Conservation (phyloP, 2,113 vertebrate genomes). For the Paedocypris sp. region DNA sequence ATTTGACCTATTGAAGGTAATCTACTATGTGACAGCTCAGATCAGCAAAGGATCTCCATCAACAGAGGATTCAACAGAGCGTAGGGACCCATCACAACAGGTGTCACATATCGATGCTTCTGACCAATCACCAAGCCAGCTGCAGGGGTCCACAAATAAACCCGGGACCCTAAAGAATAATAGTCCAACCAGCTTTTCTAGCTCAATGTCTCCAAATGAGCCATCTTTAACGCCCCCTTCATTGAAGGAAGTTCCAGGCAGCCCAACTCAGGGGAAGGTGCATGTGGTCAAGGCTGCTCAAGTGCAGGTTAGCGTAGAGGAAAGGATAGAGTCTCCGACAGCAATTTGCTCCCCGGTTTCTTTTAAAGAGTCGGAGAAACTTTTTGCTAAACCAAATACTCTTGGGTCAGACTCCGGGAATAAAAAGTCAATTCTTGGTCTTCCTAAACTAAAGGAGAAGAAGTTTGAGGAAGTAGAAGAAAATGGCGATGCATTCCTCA, state of each 20-base stretch:
- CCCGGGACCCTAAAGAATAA: conserved; percentile 29
- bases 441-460: conserved; percentile 6
- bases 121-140: conserved; percentile 62
- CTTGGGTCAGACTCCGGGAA: neutral
- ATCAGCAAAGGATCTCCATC: conserved; percentile 56
- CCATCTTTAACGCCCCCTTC: conserved; percentile 40
- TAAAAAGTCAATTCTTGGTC: conserved; percentile 51
- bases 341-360: conserved; percentile 21
- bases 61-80: conserved; percentile 51
- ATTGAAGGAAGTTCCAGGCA: conserved; percentile 39
- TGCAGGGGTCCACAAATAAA: conserved; percentile 40
- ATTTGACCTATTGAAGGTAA: conserved; percentile 51
- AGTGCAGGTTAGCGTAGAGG: conserved; percentile 49
- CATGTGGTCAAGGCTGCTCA: conserved; percentile 37
- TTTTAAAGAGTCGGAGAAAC: neutral
- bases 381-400: neutral
- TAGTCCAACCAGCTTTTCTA: conserved; percentile 30
- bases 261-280: conserved; percentile 22
- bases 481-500: conserved; percentile 48
- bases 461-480: conserved; percentile 49
- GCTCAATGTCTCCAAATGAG: conserved; percentile 48
- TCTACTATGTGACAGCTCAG: conserved; percentile 69
- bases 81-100: conserved; percentile 53
- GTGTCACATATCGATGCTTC: conserved; percentile 68
- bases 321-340: conserved; percentile 43